phyloP scores from a whole-genome alignment of 2,888 invertebrate genomes.

The Leptopilina syphax region DNA sequence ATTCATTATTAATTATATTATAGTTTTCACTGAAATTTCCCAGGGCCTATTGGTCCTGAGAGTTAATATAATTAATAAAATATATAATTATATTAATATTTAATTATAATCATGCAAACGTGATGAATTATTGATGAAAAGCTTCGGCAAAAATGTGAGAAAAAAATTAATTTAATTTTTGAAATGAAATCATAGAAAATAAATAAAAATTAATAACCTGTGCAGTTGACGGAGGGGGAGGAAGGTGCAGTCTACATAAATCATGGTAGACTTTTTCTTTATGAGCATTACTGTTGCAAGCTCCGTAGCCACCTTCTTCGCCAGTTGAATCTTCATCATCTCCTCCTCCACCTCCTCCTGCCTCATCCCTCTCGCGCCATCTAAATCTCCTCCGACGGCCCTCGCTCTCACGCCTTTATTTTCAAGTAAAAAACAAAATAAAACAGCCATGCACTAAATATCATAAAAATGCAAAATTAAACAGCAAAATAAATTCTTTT shows the following conservation, averaged over 20 bases:
- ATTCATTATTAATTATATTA: not conserved
- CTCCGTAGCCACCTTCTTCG: slow-evolving; percentile 82
- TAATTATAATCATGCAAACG: slow-evolving; percentile 18
- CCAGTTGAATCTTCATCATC: slow-evolving; percentile 73
- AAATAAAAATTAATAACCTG: slow-evolving; percentile 71
- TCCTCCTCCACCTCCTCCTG: slow-evolving; percentile 62
- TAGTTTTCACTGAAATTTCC: no score
- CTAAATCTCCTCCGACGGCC: slow-evolving; percentile 72
- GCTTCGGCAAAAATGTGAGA: not conserved
- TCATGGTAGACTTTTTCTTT: slow-evolving; percentile 97
- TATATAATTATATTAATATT: no score
- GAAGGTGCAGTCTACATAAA: slow-evolving; percentile 86
- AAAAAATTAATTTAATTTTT: not conserved
- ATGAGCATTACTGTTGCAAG: slow-evolving; percentile 85
- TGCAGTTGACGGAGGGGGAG: slow-evolving; percentile 77
- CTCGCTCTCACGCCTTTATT: slow-evolving; percentile 73
- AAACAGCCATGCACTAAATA: slow-evolving; percentile 73
- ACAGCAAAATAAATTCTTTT: slow-evolving; percentile 21
- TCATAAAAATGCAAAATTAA: slow-evolving; percentile 47
- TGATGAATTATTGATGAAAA: not conserved
- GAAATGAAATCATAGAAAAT: slow-evolving; percentile 41
- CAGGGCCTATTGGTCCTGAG: no score
- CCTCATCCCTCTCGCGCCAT: slow-evolving; percentile 71
- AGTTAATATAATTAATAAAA: no score
- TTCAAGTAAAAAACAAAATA: slow-evolving; percentile 57